Percentiles rank a stretch among this genome's conserved stretches.
Evolutionary conservation across 2,113 vertebrate genomes (phyloP).

Genomic region (Cinclus cinclus): DNA sequence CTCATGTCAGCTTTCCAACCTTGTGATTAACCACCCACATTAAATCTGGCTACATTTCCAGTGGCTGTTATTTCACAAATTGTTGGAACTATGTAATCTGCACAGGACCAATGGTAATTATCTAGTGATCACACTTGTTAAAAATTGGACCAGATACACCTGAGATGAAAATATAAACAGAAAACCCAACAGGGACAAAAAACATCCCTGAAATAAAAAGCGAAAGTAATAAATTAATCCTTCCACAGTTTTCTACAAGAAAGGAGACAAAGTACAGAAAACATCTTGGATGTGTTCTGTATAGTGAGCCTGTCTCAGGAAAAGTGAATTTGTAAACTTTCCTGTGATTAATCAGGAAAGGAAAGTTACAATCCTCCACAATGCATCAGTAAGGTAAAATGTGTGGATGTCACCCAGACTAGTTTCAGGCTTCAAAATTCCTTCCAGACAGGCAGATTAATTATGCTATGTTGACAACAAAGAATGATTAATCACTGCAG

Average conservation of each 20-base stretch:
- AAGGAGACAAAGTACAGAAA: not conserved
- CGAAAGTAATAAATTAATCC: not conserved
- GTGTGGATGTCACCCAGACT: not conserved
- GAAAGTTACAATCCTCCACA: not conserved
- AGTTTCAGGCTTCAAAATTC: not conserved
- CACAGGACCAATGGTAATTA: not conserved
- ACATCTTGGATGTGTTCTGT: not conserved
- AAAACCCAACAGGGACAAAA: not conserved
- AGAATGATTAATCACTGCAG: not conserved
- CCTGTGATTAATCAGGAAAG: not conserved
- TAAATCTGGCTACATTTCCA: constrained; percentile 23
- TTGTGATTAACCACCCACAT: constrained; percentile 42
- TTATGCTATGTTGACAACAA: not conserved
- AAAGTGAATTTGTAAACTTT: not conserved
- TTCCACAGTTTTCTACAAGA: not conserved
- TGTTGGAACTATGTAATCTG: constrained; percentile 22
- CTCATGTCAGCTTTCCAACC: constrained; percentile 29
- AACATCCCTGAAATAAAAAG: no score
- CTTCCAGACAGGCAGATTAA: not conserved
- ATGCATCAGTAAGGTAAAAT: not conserved
- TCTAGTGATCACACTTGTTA: not conserved
- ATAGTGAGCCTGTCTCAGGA: not conserved
- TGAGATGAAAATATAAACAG: not conserved
- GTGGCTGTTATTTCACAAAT: not conserved
- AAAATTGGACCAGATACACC: not conserved